Evolutionary conservation across 2,888 invertebrate genomes (phyloP).

Genomic region (Poecilobothrus nobilitatus): DNA sequence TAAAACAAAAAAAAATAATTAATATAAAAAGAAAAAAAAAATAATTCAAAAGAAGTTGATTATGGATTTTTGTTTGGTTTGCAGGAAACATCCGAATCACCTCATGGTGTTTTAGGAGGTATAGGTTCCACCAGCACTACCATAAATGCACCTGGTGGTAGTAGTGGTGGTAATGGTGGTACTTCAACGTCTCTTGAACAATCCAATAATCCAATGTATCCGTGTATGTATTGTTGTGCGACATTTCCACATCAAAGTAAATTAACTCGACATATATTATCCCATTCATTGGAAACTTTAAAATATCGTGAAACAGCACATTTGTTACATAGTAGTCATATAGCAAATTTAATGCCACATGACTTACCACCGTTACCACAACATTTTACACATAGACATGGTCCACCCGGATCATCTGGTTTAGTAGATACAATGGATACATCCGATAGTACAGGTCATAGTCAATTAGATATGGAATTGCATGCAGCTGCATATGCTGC

Average conservation of each 20-base stretch:
- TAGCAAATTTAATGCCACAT: conserved; percentile 43
- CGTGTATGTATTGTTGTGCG: conserved; percentile 84
- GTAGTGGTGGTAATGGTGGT: conserved; percentile 23
- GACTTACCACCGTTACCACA: conserved; percentile 38
- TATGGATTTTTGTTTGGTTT: conserved; percentile 78
- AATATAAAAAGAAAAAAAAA: conserved; percentile 31
- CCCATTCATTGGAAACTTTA: conserved; percentile 78
- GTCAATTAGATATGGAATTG: conserved; percentile 26
- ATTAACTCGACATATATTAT: conserved; percentile 79
- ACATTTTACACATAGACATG: conserved; percentile 39
- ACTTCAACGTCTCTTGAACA: conserved; percentile 23
- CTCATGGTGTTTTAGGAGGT: conserved; percentile 56
- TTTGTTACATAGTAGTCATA: conserved; percentile 59
- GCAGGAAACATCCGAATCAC: conserved; percentile 69
- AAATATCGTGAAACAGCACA: conserved; percentile 68
- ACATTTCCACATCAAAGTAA: conserved; percentile 85
- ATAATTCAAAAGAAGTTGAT: conserved; percentile 65
- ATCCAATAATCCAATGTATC: conserved; percentile 50
- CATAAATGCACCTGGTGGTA: conserved; percentile 27
- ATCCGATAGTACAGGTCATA: conserved; percentile 29
- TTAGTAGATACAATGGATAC: conserved; percentile 37
- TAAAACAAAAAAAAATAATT: conserved; percentile 25
- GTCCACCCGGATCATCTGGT: neutral
- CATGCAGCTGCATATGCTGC: conserved; percentile 40
- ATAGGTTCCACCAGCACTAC: conserved; percentile 32